Evolutionary conservation across 2,113 vertebrate genomes (phyloP), one percentile per base, ranked within the genome.

Genomic region (Xiphophorus couchianus): DNA sequence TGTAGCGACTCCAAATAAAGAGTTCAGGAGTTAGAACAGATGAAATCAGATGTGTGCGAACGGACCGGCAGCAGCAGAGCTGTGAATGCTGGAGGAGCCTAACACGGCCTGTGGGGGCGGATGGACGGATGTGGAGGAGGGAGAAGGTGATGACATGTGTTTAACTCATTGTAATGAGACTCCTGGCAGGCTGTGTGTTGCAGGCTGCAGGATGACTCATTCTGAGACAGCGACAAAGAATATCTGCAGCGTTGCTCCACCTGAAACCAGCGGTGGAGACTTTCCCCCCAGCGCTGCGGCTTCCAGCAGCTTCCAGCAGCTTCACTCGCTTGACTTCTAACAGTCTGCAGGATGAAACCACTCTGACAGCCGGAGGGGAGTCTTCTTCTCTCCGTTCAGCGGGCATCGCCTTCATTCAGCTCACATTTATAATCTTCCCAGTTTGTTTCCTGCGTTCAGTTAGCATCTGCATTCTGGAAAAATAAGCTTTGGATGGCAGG

Each of bases 81-180:
- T 37, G 22, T 54, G 62, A 66, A 78, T 62, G 8, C 29, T 33
- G 67, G 78, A 48, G 76, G 39, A 15, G 44, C 68, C 14, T n/a
- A 27, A 63, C 42, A 67, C 31, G 35, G 58, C 69, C 68, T 67
- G 66, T 28, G 13, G n/a, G 39, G 37, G 66, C 71, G 71, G 83
- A 75, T 69, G 69, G 60, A 76, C 74, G 63, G 60, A 70, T 74
- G 63, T 73, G 58, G 66, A 44, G 62, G 67, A 48, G 37, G 66
- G 28, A n/a, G 22, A 44, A 67, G 66, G 66, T 29, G 66, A 29
- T 79, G 54, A 75, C 82, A 62, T 84, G 77, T 69, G 28, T 83
- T 90, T 66, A 72, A 80, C 60, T 84, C 67, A 76, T 33, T 74
- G 79, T 82, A 77, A 82, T 86, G 75, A 79, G 75, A 78, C 77